Evolutionary conservation across 1,140 invertebrate species (phyloP), one percentile per base, ranked within the genome.

Genomic region (Drosophila eugracilis): DNA sequence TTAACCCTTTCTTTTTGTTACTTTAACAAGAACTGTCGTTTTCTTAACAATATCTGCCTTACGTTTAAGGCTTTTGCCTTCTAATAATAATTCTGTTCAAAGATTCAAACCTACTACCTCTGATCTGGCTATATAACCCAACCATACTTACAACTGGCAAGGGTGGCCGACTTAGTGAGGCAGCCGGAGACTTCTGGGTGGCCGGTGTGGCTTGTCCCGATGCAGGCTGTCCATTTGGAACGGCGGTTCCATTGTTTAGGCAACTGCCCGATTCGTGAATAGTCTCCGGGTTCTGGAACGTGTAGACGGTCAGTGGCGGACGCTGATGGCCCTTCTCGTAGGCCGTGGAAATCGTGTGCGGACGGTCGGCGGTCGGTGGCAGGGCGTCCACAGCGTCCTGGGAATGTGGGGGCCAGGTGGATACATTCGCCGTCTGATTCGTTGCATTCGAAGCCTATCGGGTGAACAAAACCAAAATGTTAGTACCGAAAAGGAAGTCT

Each of bases 341-440:
- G 4, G 96, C 96, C 63, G 97, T 90, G 95, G 97, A 98, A 79
- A 98, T 98, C 3, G 97, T 99, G 89, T 99, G 97, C 12, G 97
- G 97, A 67, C 97, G 93, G 71, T 97, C 96, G 53, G 94, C 95
- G 89, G 96, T 94, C 63, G 95, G 95, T 41, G 89, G 85, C 57
- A 90, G 59, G 15, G 74, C 60, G 57, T 95, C 95, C 15, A 94
- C 93, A 9, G 94, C 94, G 47, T 95, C 95, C 75, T 95, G 93
- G 91, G 89, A 91, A 91, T 91, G 91, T 88, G 91, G 90, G 57
- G 91, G 91, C 91, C 91, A 92, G 19, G 91, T 92, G 58, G 91
- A 89, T 1, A 91, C 89, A 39, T 89, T 90, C 22, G 91, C 91
- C 19, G 90, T 90, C 53, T 90, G 90, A 67, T 78, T 92, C 28